A percentile compares a stretch with the other conserved stretches of the same genome.
These are phyloP conservation scores for Loriculus beryllinus DNA, from an alignment of 2,797 vertebrate species.

Conservation along the genomic window DNA sequence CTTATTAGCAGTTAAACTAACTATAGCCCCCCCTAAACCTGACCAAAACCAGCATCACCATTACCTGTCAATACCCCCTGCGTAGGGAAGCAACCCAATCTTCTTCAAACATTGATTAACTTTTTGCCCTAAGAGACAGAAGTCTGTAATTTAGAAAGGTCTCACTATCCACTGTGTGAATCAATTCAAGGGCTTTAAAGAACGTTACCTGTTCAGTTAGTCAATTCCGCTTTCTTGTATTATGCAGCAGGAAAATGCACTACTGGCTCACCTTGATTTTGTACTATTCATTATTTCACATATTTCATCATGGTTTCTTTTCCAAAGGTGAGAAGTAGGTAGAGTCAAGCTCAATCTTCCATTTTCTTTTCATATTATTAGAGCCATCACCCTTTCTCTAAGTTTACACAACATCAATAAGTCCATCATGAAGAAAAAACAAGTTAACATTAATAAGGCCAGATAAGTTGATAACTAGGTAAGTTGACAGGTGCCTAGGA, in stretches of 20 bases:
- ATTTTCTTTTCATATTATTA: not conserved
- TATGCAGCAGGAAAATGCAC: not conserved
- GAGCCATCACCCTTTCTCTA: not conserved
- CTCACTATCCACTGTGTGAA: not conserved
- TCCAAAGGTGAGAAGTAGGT: not conserved
- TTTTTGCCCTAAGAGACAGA: not conserved
- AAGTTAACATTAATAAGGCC: not conserved
- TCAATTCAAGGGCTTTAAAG: not conserved
- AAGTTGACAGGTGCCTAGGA: accelerated
- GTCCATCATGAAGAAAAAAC: not conserved
- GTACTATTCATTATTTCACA: not conserved
- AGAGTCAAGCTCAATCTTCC: not conserved
- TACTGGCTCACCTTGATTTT: not conserved
- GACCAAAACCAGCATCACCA: not conserved
- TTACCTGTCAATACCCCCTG: not conserved
- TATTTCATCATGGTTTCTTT: not conserved
- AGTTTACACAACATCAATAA: not conserved
- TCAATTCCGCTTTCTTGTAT: not conserved
- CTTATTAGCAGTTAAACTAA: not conserved
- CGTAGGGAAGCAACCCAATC: not conserved
- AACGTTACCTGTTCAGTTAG: not conserved
- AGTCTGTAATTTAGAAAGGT: not conserved
- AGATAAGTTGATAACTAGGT: not conserved
- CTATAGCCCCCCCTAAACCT: not conserved
- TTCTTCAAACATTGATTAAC: not conserved